Conservation (phyloP, 2,888 invertebrate genomes). For the Celastrina argiolus region DNA sequence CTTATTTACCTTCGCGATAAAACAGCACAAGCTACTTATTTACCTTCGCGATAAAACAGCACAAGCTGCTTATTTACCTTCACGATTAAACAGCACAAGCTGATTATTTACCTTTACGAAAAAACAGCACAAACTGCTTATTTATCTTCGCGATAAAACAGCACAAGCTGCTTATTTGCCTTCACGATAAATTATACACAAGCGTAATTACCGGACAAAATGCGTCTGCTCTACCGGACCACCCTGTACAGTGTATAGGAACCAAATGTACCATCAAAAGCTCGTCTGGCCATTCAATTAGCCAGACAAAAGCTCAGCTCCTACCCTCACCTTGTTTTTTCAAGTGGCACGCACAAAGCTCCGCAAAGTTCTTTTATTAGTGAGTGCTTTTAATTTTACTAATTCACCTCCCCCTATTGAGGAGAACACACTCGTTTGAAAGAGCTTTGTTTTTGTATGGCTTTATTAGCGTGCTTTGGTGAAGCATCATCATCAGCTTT, state of each 20-base stretch:
- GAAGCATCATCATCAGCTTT: neutral
- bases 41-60: too few species aligned
- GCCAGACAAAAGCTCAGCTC: constrained; percentile 12
- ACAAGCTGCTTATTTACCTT: too few species aligned
- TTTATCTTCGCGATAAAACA: too few species aligned
- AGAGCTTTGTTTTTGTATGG: constrained; percentile 10
- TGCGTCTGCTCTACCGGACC: neutral
- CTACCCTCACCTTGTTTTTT: constrained; percentile 15
- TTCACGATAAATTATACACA: neutral
- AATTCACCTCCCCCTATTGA: constrained; percentile 4
- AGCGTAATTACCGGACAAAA: neutral
- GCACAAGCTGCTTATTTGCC: too few species aligned
- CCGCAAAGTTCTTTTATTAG: constrained; percentile 14
- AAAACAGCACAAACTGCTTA: too few species aligned
- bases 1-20: too few species aligned
- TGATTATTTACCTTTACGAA: too few species aligned
- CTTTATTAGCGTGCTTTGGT: neutral
- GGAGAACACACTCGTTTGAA: neutral
- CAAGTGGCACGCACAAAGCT: constrained; percentile 18
- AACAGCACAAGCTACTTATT: too few species aligned
- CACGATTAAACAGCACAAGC: too few species aligned
- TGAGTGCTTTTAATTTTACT: constrained; percentile 17
- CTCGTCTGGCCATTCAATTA: constrained; percentile 13
- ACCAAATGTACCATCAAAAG: constrained; percentile 11
- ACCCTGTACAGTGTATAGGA: neutral